A percentile compares a stretch with the other conserved stretches of the same genome.
Conservation (phyloP, 2,888 invertebrate species). For the Julus scandinavius region DNA sequence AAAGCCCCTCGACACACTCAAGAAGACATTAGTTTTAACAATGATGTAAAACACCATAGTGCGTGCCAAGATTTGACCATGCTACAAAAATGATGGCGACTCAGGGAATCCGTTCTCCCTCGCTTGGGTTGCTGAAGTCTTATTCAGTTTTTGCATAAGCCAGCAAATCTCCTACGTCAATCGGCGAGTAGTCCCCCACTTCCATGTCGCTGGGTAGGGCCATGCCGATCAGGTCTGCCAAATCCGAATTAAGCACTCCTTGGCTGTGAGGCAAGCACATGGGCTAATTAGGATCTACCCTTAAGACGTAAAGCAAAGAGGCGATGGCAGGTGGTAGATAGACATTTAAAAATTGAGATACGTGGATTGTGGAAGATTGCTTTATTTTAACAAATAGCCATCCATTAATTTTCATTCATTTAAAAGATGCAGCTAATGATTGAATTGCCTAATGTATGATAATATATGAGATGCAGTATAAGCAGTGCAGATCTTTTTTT, state of each 20-base stretch:
- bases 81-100: background rate
- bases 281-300: conserved; percentile 45
- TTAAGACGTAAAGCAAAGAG: conserved; percentile 35
- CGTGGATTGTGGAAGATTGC: conserved; percentile 51
- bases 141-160: conserved; percentile 50
- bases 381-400: conserved; percentile 47
- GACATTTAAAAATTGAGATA: conserved; percentile 16
- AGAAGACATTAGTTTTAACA: background rate
- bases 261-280: conserved; percentile 52
- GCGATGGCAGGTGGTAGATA: conserved; percentile 53
- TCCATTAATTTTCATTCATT: conserved; percentile 26
- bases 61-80: background rate
- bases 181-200: conserved; percentile 55
- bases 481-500: background rate
- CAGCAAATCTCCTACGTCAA: conserved; percentile 54
- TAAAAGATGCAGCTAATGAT: background rate
- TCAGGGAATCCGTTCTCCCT: background rate
- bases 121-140: background rate
- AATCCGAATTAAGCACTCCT: conserved; percentile 49
- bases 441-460: background rate
- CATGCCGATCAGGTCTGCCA: conserved; percentile 55
- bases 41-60: background rate
- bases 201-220: conserved; percentile 55
- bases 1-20: background rate
- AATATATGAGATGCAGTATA: conserved; percentile 39